Percentiles rank a stretch among this genome's conserved stretches.
phyloP scores from a whole-genome alignment of 2,113 vertebrate species.

The Lagenorhynchus albirostris region DNA sequence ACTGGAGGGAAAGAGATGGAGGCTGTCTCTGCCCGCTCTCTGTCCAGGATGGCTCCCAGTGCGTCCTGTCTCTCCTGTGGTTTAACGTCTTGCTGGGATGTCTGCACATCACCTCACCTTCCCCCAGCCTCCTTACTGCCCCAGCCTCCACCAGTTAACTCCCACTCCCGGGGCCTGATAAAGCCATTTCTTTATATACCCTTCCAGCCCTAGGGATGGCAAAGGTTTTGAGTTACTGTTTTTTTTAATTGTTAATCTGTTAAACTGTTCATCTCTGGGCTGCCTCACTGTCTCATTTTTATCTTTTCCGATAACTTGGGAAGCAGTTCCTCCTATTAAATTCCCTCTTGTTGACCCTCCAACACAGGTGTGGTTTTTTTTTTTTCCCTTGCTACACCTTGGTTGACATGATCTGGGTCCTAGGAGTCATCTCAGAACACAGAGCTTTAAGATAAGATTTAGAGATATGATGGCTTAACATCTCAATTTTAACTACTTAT shows the following conservation, averaged over 20 bases:
- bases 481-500: background rate
- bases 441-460: background rate
- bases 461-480: too few species aligned
- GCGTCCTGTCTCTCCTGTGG: background rate
- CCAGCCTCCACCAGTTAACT: fast-evolving
- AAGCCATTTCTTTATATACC: fast-evolving
- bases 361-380: too few species aligned
- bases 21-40: background rate
- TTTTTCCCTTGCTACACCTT: background rate
- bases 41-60: fast-evolving
- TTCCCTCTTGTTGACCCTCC: background rate
- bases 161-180: too few species aligned
- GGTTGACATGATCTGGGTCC: background rate
- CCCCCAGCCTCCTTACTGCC: too few species aligned
- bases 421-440: background rate
- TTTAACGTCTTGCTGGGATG: background rate
- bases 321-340: background rate
- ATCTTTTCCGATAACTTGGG: background rate
- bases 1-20: fast-evolving
- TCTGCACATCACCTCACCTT: background rate
- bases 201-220: too few species aligned
- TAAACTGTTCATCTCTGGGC: background rate
- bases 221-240: background rate
- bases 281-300: background rate
- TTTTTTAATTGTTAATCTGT: background rate